Evolutionary conservation across 1,140 invertebrate genomes (phyloP).

Genomic region (Euura lappo): DNA sequence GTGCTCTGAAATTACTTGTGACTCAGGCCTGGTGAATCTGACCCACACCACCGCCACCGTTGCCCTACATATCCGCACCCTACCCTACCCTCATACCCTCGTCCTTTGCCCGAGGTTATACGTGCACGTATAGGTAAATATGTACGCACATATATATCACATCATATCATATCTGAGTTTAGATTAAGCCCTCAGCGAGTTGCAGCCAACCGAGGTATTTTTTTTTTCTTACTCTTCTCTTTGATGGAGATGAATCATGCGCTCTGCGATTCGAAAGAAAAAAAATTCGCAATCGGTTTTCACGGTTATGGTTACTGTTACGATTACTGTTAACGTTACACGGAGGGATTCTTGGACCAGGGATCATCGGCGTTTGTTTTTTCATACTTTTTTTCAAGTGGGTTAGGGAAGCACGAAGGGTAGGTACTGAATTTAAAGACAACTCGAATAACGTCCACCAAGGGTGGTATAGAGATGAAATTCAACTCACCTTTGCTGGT

Average conservation of each 20-base stretch:
- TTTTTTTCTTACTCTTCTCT: not conserved
- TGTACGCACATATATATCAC: not conserved
- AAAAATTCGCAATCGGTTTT: no score
- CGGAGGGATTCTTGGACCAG: no score
- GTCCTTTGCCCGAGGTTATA: not conserved
- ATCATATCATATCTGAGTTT: not conserved
- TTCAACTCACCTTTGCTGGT: slow-evolving; percentile 88
- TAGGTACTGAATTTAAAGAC: no score
- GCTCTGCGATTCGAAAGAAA: not conserved
- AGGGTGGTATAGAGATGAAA: no score
- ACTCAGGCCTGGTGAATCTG: slow-evolving; percentile 9
- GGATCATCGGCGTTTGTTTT: no score
- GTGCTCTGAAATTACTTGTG: slow-evolving; percentile 16
- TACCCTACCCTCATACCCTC: not conserved
- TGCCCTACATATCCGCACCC: not conserved
- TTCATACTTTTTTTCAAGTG: no score
- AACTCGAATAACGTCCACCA: no score
- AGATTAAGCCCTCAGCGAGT: not conserved
- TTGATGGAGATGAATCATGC: not conserved
- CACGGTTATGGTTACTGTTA: no score
- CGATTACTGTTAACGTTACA: no score
- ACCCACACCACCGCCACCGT: not conserved
- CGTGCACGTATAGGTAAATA: not conserved
- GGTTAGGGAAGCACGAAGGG: no score
- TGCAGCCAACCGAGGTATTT: not conserved